Conservation (phyloP, 2,888 invertebrate genomes). For the Crepidodera aurea region DNA sequence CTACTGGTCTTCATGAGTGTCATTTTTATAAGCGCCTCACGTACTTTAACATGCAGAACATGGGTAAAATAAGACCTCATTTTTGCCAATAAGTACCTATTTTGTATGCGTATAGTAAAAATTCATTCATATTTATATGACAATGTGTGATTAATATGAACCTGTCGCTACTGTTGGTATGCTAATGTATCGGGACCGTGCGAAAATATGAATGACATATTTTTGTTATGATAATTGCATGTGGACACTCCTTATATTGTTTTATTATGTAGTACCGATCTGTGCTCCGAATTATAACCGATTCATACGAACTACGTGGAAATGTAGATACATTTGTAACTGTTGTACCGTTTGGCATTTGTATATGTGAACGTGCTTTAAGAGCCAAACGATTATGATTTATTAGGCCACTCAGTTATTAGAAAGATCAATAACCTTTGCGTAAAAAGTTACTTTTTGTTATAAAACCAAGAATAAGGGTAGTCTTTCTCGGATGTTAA, state of each 20-base stretch:
- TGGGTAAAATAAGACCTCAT: constrained; percentile 20
- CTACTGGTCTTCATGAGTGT: not conserved
- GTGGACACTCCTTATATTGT: constrained; percentile 47
- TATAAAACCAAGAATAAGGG: too few relatives aligned
- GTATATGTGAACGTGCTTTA: constrained; percentile 23
- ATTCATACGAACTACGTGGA: constrained; percentile 41
- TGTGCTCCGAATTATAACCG: constrained; percentile 42
- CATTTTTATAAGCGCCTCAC: not conserved
- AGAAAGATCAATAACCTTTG: constrained; percentile 8
- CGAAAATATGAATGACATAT: constrained; percentile 56
- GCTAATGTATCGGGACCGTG: constrained; percentile 48
- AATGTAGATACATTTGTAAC: constrained; percentile 42
- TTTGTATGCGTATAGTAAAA: constrained; percentile 41
- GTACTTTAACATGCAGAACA: not conserved
- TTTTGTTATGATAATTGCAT: constrained; percentile 51
- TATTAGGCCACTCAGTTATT: not conserved
- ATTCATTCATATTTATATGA: constrained; percentile 52
- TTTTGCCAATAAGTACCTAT: constrained; percentile 34
- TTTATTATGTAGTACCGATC: constrained; percentile 46
- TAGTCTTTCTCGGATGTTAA: too few relatives aligned
- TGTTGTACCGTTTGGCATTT: constrained; percentile 39
- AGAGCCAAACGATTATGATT: constrained; percentile 16
- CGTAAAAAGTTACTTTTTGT: too few relatives aligned
- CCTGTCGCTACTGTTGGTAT: constrained; percentile 49
- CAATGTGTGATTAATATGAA: constrained; percentile 46